Conservation (phyloP, 2,113 vertebrate species). For the Etheostoma spectabile region DNA sequence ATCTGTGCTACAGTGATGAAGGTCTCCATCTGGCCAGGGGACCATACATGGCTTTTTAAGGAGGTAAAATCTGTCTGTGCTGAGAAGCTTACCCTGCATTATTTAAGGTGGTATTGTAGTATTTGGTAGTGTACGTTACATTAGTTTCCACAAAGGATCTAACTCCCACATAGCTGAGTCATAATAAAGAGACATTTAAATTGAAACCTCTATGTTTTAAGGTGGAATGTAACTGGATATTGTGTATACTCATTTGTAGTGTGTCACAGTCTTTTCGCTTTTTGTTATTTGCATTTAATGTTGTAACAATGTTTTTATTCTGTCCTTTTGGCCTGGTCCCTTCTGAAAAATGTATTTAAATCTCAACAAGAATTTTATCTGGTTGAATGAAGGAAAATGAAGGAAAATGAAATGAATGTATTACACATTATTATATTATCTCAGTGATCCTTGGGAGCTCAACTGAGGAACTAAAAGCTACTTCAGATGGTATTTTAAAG, state of each 20-base stretch:
- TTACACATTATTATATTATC: neutral
- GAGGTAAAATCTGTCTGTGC: neutral
- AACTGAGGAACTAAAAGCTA: neutral
- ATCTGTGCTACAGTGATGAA: constrained; percentile 1
- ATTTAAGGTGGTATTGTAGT: constrained; percentile 1
- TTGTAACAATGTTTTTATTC: no score
- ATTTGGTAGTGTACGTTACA: neutral
- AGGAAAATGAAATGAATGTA: neutral
- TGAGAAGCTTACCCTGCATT: neutral
- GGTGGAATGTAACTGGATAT: neutral
- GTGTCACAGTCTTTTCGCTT: neutral
- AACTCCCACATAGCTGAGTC: neutral
- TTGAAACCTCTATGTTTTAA: neutral
- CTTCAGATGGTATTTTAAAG: neutral
- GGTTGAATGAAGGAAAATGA: no score
- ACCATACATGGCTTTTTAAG: neutral
- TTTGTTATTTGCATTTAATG: neutral
- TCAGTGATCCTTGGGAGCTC: neutral
- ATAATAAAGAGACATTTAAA: neutral
- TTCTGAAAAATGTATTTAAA: neutral
- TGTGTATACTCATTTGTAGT: neutral
- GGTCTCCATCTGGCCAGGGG: neutral
- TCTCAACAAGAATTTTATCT: neutral
- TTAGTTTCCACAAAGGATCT: neutral
- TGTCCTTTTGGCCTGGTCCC: neutral